Conservation (phyloP, 2,797 vertebrate species). For the Antrozous pallidus region DNA sequence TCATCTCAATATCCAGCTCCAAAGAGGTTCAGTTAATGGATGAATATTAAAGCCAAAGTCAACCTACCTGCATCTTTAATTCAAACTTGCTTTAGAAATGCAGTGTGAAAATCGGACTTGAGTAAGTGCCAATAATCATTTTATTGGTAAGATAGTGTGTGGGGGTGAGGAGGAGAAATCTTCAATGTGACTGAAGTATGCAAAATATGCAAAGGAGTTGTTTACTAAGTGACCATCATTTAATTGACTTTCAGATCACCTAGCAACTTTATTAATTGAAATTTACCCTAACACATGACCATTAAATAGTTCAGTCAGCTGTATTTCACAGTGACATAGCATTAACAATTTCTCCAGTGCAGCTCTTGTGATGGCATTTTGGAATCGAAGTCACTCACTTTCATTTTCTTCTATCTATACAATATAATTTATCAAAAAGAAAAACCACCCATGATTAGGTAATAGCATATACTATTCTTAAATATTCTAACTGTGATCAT, state of each 20-base stretch:
- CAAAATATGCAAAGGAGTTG: conserved; percentile 19
- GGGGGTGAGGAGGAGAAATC: background rate
- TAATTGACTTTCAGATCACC: background rate
- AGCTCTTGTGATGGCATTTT: background rate
- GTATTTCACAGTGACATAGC: background rate
- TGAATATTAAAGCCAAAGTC: background rate
- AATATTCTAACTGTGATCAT: background rate
- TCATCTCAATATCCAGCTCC: background rate
- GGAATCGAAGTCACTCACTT: background rate
- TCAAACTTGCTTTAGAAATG: conserved; percentile 8
- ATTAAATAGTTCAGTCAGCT: conserved; percentile 3
- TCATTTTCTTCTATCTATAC: background rate
- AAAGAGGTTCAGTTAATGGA: background rate
- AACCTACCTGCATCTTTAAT: background rate
- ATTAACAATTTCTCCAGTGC: background rate
- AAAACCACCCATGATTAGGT: background rate
- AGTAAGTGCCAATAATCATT: background rate
- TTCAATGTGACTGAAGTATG: background rate
- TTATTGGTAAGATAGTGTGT: background rate
- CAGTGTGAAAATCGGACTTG: background rate
- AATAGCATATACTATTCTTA: background rate
- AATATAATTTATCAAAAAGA: background rate
- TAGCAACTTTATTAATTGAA: background rate
- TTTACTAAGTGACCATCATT: background rate
- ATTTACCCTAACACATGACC: background rate